Evolutionary conservation across 2,113 vertebrate genomes (phyloP).

Genomic region (Zingel zingel): DNA sequence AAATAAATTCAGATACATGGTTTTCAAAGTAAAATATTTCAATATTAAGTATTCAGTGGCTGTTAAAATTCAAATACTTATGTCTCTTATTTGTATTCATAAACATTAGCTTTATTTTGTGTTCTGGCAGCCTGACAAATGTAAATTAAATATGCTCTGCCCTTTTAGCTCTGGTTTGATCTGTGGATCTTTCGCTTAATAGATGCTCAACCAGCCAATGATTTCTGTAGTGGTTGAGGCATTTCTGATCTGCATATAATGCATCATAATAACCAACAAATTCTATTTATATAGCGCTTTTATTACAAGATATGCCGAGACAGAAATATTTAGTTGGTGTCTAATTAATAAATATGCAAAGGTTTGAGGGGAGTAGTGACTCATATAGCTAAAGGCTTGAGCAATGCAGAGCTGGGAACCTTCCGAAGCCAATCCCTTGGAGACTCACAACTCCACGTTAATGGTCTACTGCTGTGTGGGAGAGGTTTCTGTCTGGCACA

Average conservation of each 20-base stretch:
- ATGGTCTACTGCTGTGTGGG: slow-evolving; percentile 31
- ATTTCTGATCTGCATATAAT: slow-evolving; percentile 39
- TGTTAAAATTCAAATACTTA: too few relatives aligned
- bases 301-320: not conserved
- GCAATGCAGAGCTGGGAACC: slow-evolving; percentile 20
- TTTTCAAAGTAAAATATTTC: too few relatives aligned
- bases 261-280: not conserved
- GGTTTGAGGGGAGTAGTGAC: slow-evolving; percentile 47
- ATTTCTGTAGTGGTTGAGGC: not conserved
- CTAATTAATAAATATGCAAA: slow-evolving; percentile 40
- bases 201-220: not conserved
- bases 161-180: not conserved
- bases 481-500: slow-evolving; percentile 42
- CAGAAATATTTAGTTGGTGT: slow-evolving; percentile 13
- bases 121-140: slow-evolving; percentile 40
- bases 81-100: too few relatives aligned
- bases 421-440: slow-evolving; percentile 43
- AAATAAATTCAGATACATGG: too few relatives aligned
- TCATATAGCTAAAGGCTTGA: slow-evolving; percentile 39
- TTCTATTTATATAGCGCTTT: slow-evolving; percentile 31
- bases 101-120: slow-evolving; percentile 22
- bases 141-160: slow-evolving; percentile 33
- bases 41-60: too few relatives aligned
- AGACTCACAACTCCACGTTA: slow-evolving; percentile 29
- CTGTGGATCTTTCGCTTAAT: not conserved